Evolutionary conservation across 2,113 vertebrate genomes (phyloP).

Genomic region (Halichoerus grypus): DNA sequence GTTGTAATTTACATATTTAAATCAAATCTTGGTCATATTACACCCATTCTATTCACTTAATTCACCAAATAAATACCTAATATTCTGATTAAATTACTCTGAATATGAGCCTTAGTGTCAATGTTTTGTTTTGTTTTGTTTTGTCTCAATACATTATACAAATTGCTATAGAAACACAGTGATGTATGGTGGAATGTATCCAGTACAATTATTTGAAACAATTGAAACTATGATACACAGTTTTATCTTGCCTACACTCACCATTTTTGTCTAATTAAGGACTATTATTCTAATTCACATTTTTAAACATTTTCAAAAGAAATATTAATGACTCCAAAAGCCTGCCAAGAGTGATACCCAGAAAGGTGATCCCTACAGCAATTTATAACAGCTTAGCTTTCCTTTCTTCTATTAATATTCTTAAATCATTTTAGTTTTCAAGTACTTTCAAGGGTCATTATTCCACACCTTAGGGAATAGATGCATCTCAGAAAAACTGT

Average conservation of each 20-base stretch:
- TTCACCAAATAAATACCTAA: background rate
- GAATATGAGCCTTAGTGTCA: background rate
- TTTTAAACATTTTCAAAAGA: conserved; percentile 49
- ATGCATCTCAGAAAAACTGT: background rate
- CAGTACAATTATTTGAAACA: background rate
- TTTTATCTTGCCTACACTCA: background rate
- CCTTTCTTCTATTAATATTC: conserved; percentile 52
- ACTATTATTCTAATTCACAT: conserved; percentile 18
- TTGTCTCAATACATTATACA: background rate
- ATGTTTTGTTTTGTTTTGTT: background rate
- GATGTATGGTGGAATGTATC: background rate
- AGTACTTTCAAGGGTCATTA: conserved; percentile 48
- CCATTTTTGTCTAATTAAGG: conserved; percentile 43
- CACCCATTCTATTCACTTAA: background rate
- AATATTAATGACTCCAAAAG: background rate
- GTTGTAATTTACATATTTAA: background rate
- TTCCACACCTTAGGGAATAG: background rate
- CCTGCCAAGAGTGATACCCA: background rate
- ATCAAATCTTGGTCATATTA: background rate
- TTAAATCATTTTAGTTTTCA: conserved; percentile 44
- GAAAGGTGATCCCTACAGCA: background rate
- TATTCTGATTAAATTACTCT: background rate
- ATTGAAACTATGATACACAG: background rate
- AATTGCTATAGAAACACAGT: background rate
- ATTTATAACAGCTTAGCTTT: conserved; percentile 53